Evolutionary conservation across 2,113 vertebrate genomes (phyloP), one percentile per base, ranked within the genome.

Genomic region (Abramis brama): DNA sequence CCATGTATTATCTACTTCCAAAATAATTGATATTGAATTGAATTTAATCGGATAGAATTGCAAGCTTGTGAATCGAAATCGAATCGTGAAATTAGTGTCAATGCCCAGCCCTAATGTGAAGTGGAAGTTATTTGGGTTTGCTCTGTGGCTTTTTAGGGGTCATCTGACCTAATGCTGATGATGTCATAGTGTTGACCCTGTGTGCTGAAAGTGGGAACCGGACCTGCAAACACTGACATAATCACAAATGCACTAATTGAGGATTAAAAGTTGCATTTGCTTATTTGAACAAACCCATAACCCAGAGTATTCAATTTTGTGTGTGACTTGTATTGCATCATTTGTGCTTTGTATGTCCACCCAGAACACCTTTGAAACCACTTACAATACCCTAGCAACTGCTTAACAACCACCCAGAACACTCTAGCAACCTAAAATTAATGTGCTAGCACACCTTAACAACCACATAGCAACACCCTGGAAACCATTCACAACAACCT

Each of bases 161-260:
- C 87, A 86, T 79, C 50, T 73, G 73, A 52, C 70, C 27, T 23
- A 19, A 68, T 39, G 55, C 62, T 88, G 79, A 77, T 85, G 73
- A 79, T 83, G 87, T 86, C 87, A 86, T 83, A 80, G 87, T 70
- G 36, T 86, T 88, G 84, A 79, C 39, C 6, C 39, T 62, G 76
- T 66, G 73, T 55, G 30, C 60, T 64, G 76, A 82, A 70, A 52
- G 70, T 82, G 57, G 39, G 60, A n/a, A n/a, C 19, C 19, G 17
- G 15, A 17, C 33, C 1, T 1, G 62, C 25, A 66, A 30, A 66
- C 64, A 23, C 19, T n/a, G 19, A 39, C 21, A 43, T 23, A 23
- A 19, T 70, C 1, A 9, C 30, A 17, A n/a, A 43, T 71, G 33
- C 68, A 71, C 21, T 59, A 30, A 59, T 30, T 36, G 21, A 36